Conservation (phyloP, 2,888 invertebrate species). For the Diaperis boleti region DNA sequence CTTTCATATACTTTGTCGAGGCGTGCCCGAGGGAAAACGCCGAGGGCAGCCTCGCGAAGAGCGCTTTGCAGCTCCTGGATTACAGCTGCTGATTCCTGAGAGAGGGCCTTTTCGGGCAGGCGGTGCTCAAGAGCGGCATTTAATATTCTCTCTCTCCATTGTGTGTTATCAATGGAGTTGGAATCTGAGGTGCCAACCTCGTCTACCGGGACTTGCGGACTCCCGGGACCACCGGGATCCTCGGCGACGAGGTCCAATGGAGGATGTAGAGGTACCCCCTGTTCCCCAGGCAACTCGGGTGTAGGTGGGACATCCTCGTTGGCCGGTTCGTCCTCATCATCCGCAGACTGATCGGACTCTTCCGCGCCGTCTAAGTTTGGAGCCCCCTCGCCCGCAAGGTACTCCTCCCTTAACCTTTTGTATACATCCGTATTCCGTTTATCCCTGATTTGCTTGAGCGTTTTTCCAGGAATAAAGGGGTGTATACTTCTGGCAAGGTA, state of each 20-base stretch:
- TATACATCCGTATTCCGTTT: conserved; percentile 26
- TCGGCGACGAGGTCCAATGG: neutral
- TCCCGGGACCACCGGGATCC: conserved; percentile 1
- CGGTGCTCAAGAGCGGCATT: neutral
- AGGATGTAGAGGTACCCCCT: neutral
- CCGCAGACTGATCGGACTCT: neutral
- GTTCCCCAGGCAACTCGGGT: conserved; percentile 3
- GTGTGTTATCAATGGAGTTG: conserved; percentile 9
- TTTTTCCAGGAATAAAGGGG: conserved; percentile 7
- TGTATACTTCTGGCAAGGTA: conserved; percentile 20
- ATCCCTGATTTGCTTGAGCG: conserved; percentile 41
- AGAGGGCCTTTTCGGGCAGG: conserved; percentile 19
- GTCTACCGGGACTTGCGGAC: neutral
- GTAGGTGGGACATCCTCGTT: neutral
- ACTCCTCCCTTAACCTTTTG: conserved; percentile 17
- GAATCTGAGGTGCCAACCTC: neutral
- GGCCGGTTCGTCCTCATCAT: conserved; percentile 1
- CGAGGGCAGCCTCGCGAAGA: conserved; percentile 25
- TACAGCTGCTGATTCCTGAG: conserved; percentile 19
- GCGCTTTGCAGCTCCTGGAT: conserved; percentile 35
- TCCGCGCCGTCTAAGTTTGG: neutral
- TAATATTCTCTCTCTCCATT: conserved; percentile 16
- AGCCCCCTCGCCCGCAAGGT: neutral
- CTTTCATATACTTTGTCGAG: conserved; percentile 35
- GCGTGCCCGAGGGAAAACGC: conserved; percentile 37